These are phyloP conservation scores for Alviniconcha marisindica DNA, from an alignment of 1,140 invertebrate genomes.

Conservation along the genomic window DNA sequence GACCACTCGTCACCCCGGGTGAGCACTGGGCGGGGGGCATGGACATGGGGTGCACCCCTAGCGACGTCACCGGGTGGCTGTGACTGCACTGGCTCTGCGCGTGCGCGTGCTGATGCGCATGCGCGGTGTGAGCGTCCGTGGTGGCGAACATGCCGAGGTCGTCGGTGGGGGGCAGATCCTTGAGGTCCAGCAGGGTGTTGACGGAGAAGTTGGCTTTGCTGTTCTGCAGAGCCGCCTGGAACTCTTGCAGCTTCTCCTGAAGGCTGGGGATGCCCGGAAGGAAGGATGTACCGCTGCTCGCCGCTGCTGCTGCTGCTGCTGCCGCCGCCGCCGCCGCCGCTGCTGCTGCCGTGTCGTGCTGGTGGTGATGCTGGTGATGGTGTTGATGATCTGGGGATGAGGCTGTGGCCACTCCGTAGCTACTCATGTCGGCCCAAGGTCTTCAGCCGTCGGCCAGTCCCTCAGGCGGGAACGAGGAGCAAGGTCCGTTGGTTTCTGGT, in stretches of 20 bases:
- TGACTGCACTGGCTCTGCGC: background rate
- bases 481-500: no score
- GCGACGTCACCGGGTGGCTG: background rate
- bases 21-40: conserved; percentile 9
- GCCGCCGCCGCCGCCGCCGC: conserved; percentile 1
- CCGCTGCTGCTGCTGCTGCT: background rate
- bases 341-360: background rate
- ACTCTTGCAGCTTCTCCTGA: conserved; percentile 65
- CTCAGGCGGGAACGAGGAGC: no score
- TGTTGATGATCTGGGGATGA: background rate
- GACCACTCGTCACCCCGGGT: background rate
- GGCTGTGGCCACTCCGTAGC: conserved; percentile 29
- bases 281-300: background rate
- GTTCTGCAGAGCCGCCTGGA: conserved; percentile 63
- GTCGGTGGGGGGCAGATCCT: conserved; percentile 59
- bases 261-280: conserved; percentile 32
- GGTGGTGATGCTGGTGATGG: conserved; percentile 36
- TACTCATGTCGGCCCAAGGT: conserved; percentile 33
- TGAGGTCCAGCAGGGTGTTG: conserved; percentile 64
- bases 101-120: conserved; percentile 12
- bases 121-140: conserved; percentile 56
- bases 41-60: conserved; percentile 14
- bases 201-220: conserved; percentile 64
- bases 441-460: no score
- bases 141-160: conserved; percentile 66